Evolutionary conservation across 2,888 invertebrate genomes (phyloP).

Genomic region (Lithophane socia): DNA sequence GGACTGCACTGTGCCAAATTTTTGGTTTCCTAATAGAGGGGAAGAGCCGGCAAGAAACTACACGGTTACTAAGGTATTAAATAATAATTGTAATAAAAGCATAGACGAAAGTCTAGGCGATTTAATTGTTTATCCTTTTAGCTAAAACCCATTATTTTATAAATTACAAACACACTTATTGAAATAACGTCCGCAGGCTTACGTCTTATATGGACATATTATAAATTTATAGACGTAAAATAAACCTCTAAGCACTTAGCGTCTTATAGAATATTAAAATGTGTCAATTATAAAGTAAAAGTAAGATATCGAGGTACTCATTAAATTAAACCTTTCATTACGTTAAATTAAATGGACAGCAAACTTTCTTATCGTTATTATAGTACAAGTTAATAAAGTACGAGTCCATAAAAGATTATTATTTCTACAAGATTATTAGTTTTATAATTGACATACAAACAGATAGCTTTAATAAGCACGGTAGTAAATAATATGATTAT

Average conservation of each 20-base stretch:
- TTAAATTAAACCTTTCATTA: slow-evolving; percentile 43
- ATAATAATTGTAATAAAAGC: neutral
- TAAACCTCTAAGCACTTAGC: slow-evolving; percentile 52
- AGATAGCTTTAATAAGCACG: slow-evolving; percentile 42
- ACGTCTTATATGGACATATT: neutral
- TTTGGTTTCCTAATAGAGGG: too few species aligned
- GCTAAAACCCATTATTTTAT: neutral
- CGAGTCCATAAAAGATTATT: slow-evolving; percentile 52
- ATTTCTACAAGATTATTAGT: slow-evolving; percentile 51
- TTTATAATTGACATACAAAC: slow-evolving; percentile 53
- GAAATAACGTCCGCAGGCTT: slow-evolving; percentile 23
- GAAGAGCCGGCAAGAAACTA: too few species aligned
- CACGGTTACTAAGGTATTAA: too few species aligned
- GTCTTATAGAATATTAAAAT: slow-evolving; percentile 57
- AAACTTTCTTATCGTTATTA: slow-evolving; percentile 52
- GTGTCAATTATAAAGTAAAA: slow-evolving; percentile 62
- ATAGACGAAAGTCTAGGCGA: neutral
- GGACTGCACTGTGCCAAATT: too few species aligned
- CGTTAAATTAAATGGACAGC: slow-evolving; percentile 31
- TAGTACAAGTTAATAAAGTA: slow-evolving; percentile 42
- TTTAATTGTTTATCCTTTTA: slow-evolving; percentile 23
- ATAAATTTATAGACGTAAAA: slow-evolving; percentile 36
- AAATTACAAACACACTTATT: slow-evolving; percentile 28
- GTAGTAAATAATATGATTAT: slow-evolving; percentile 53
- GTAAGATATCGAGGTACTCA: slow-evolving; percentile 33